A percentile compares a stretch with the other conserved stretches of the same genome.
Evolutionary conservation across 2,113 vertebrate genomes (phyloP).

Genomic region (Chinchilla lanigera): DNA sequence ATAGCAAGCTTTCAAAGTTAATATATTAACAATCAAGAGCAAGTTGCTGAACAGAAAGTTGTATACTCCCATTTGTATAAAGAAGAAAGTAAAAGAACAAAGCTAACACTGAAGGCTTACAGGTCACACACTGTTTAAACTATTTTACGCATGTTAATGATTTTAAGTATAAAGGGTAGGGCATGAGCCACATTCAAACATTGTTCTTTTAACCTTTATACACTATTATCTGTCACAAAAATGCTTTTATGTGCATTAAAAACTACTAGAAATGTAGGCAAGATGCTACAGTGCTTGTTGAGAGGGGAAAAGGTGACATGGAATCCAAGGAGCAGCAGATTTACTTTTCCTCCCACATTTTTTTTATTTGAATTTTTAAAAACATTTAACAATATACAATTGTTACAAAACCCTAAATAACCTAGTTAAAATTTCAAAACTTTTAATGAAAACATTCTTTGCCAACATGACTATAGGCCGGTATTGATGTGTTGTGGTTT

Average conservation of each 20-base stretch:
- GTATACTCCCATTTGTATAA: neutral
- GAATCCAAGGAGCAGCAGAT: neutral
- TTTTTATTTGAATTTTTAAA: neutral
- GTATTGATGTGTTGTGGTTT: neutral
- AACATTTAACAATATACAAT: neutral
- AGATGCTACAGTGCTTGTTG: neutral
- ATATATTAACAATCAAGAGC: slow-evolving; percentile 1
- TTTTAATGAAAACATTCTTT: neutral
- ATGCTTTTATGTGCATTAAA: neutral
- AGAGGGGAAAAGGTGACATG: neutral
- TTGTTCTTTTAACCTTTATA: neutral
- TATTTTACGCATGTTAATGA: neutral
- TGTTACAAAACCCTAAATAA: slow-evolving; percentile 11
- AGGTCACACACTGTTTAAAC: neutral
- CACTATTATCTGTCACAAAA: neutral
- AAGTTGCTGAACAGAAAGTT: neutral
- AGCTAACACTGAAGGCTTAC: neutral
- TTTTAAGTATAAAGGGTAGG: neutral
- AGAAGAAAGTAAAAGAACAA: neutral
- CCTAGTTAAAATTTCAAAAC: neutral
- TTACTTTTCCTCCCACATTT: neutral
- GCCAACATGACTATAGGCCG: neutral
- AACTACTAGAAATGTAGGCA: neutral
- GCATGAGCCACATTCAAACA: neutral
- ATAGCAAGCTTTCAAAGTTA: slow-evolving; percentile 8